A percentile compares a stretch with the other conserved stretches of the same genome.
Evolutionary conservation across 1,140 invertebrate species (phyloP).

Genomic region (Polypedilum vanderplanki): DNA sequence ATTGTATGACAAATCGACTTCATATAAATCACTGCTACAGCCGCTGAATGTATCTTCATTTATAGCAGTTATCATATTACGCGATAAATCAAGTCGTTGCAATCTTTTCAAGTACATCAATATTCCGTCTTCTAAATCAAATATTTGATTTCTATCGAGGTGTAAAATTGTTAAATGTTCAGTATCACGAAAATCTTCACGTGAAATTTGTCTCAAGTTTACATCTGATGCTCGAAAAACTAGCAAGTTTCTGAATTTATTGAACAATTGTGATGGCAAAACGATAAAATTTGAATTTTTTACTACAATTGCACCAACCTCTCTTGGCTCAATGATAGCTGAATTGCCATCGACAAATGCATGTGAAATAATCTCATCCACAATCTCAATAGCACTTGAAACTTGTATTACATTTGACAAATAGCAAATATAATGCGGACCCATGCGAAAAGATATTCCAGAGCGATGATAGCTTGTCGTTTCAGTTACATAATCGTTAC

Average conservation of each 20-base stretch:
- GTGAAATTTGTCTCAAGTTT: neutral
- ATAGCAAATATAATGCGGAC: conserved; percentile 6
- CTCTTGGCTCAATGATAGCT: neutral
- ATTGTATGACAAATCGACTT: conserved; percentile 3
- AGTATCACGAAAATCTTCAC: neutral
- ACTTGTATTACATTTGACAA: neutral
- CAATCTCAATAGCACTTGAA: neutral
- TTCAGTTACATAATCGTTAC: conserved; percentile 10
- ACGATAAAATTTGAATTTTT: neutral
- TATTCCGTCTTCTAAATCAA: neutral
- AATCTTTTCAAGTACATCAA: neutral
- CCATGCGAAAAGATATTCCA: neutral
- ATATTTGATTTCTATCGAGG: neutral
- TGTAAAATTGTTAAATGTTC: neutral
- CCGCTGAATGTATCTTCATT: neutral
- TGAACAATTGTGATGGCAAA: neutral
- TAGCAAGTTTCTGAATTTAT: neutral
- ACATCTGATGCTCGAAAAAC: neutral
- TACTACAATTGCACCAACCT: neutral
- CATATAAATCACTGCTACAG: neutral
- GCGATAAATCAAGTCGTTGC: neutral
- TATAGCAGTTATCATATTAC: neutral
- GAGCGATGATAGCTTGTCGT: neutral
- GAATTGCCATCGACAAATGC: neutral
- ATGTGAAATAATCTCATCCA: neutral